Evolutionary conservation across 2,888 invertebrate species (phyloP), one percentile per base, ranked within the genome.

Genomic region (Epinotia nisella): DNA sequence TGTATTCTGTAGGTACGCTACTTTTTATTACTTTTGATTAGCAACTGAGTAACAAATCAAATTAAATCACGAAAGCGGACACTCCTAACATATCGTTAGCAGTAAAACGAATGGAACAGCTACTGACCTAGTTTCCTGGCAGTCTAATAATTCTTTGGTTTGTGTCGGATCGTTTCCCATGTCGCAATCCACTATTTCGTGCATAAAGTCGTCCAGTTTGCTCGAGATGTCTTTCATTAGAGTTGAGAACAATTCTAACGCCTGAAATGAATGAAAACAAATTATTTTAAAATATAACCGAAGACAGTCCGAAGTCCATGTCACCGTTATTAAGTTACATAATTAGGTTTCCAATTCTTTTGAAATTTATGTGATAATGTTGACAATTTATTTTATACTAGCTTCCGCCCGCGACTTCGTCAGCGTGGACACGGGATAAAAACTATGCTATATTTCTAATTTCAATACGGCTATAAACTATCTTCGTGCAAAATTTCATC

Each of bases 131-230:
- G 93, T 87, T 86, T 96, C 96, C 92, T 98, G 98, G 84, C 96
- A 96, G 87, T 96, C 96, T 81, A 99, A 94, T 81, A 99, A 94
- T 83, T 97, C 96, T 90, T 97, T 96, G 77, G 98, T 99, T 80
- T 98, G 97, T 83, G 96, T 95, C 41, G 98, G 98, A 86, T 98
- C 98, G 89, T 98, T 98, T 17, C 99, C 99, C 93, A 99, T 96
- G 91, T 98, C 98, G 80, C 96, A 97, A 92, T 98, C 98, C 79
- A 97, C 96, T 80, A 99, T 96, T 79, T 96, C 96, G 85, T 97
- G 96, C 81, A 98, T 98, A 85, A 98, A 98, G 77, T 96, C 95
- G 84, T 98, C 97, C 83, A 99, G 92, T 79, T 97, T 96, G 77
- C 96, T 94, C 21, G 98, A 98, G 72, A 99, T 98, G 85, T 98